Conservation (phyloP, 2,797 vertebrate genomes). For the Sandelia bainsii region DNA sequence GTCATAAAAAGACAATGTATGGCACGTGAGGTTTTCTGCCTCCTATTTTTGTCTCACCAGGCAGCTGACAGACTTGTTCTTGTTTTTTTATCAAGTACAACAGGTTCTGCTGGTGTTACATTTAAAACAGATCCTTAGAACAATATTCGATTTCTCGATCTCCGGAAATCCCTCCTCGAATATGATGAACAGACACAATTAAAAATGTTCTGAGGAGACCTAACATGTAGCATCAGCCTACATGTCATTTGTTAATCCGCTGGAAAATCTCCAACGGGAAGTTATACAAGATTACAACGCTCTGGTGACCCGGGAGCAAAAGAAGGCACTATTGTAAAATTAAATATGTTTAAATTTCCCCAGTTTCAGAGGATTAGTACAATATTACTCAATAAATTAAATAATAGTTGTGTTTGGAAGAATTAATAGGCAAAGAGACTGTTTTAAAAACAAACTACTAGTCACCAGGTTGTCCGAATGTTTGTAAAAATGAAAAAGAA, state of each 20-base stretch:
- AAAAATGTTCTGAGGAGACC: background rate
- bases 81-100: slow-evolving; percentile 11
- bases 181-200: background rate
- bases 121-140: background rate
- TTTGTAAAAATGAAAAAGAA: background rate
- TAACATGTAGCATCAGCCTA: background rate
- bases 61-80: slow-evolving; percentile 3
- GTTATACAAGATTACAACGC: background rate
- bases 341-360: background rate
- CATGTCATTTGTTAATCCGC: background rate
- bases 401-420: background rate
- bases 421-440: background rate
- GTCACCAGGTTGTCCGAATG: background rate
- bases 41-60: slow-evolving; percentile 11
- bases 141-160: background rate
- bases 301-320: background rate
- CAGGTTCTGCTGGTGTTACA: slow-evolving; percentile 4
- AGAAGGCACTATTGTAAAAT: background rate
- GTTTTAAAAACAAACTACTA: too few species aligned
- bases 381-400: too few species aligned
- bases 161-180: background rate
- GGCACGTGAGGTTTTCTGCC: background rate
- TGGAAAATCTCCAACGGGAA: background rate
- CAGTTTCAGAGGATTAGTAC: background rate
- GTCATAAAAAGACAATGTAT: background rate